Evolutionary conservation across 2,113 vertebrate species (phyloP).

Genomic region (Seriola dumerili): DNA sequence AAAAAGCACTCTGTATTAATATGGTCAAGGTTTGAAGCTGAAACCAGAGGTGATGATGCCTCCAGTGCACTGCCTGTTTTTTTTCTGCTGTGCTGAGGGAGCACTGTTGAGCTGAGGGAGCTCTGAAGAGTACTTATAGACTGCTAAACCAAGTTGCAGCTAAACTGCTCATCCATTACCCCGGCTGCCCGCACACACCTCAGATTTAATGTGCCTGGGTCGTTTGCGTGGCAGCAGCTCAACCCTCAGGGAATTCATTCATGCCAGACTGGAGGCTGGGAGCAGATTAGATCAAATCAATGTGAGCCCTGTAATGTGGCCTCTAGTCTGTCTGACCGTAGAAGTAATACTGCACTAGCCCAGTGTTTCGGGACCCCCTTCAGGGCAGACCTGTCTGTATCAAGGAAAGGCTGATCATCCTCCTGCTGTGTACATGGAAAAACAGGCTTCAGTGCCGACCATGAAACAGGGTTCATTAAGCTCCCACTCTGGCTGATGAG

Average conservation of each 20-base stretch:
- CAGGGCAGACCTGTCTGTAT: constrained; percentile 69
- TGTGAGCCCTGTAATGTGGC: constrained; percentile 75
- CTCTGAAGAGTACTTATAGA: constrained; percentile 78
- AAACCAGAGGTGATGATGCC: constrained; percentile 45
- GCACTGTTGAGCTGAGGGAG: constrained; percentile 67
- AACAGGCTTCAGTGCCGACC: constrained; percentile 67
- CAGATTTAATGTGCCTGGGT: constrained; percentile 80
- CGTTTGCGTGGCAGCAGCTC: constrained; percentile 78
- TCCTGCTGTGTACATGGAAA: constrained; percentile 78
- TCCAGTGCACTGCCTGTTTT: constrained; percentile 46
- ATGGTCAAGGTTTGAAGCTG: constrained; percentile 36
- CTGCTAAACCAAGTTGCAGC: constrained; percentile 73
- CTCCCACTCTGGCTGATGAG: constrained; percentile 69
- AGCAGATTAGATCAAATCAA: constrained; percentile 82
- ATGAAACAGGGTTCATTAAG: constrained; percentile 79
- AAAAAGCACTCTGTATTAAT: constrained; percentile 28
- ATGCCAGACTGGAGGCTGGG: constrained; percentile 68
- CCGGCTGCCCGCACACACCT: constrained; percentile 65
- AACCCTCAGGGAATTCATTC: constrained; percentile 79
- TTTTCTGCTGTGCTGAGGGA: constrained; percentile 57
- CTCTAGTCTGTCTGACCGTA: constrained; percentile 53
- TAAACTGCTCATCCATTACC: constrained; percentile 80
- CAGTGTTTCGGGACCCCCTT: constrained; percentile 74
- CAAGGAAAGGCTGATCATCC: constrained; percentile 76
- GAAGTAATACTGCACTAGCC: constrained; percentile 50